Conservation (phyloP, 2,888 invertebrate species). For the Clostera curtula region DNA sequence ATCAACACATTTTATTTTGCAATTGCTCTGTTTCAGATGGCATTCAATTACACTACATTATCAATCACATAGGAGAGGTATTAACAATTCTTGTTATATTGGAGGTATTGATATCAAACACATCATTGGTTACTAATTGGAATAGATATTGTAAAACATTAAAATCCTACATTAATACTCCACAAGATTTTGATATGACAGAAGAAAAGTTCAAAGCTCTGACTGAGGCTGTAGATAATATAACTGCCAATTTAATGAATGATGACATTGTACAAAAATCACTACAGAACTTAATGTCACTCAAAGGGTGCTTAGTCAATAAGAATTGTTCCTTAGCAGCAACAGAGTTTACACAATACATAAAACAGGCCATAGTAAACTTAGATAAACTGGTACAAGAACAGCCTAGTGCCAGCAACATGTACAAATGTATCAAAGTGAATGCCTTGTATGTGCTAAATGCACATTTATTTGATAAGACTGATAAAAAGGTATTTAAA, state of each 20-base stretch:
- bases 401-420: conserved; percentile 67
- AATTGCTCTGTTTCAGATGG: conserved; percentile 52
- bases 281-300: conserved; percentile 53
- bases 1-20: too few species aligned
- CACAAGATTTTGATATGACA: conserved; percentile 74
- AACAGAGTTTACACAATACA: conserved; percentile 80
- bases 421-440: conserved; percentile 78
- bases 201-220: conserved; percentile 79
- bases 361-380: conserved; percentile 77
- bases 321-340: conserved; percentile 56
- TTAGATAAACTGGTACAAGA: conserved; percentile 73
- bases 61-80: conserved; percentile 78
- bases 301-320: conserved; percentile 59
- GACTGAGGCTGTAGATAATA: conserved; percentile 80
- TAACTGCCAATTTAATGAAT: conserved; percentile 79
- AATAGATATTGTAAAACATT: conserved; percentile 83
- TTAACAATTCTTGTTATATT: conserved; percentile 79
- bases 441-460: conserved; percentile 81
- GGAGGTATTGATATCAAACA: conserved; percentile 73
- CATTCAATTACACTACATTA: conserved; percentile 60
- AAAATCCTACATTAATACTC: conserved; percentile 79
- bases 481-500: conserved; percentile 85
- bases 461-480: conserved; percentile 82
- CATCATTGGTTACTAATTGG: conserved; percentile 77
- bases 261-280: conserved; percentile 81